Base-by-base conservation (phyloP, 2,797 vertebrate species). In the Peromyscus aztecus region DNA sequence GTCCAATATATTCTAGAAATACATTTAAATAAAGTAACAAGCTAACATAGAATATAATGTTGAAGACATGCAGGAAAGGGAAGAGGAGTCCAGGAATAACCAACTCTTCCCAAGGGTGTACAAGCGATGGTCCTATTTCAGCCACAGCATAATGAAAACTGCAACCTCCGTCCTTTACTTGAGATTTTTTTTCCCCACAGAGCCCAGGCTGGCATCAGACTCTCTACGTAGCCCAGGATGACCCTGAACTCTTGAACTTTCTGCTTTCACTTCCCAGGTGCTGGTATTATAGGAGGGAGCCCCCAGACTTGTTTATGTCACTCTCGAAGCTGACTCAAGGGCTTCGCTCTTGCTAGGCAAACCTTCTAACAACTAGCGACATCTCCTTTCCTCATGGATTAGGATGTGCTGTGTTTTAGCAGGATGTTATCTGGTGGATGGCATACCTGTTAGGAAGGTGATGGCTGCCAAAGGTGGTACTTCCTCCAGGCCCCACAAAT, bases 401-500 rank as follows among this genome's bases (percentile, higher is more conserved):
- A 34, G 77, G 23, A 61, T 19, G n/a, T 31, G 46, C 17, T 76
- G 13, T 2, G 31, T 75, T 93, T 86, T 75, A 37, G 12, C n/a
- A n/a, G 59, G 82, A 59, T 31, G 6, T 55, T 77, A 16, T 34
- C 84, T 59, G 94, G 91, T 69, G 94, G 88, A 29, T n/a, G 86
- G 98, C 98, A 95, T 98, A 99, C 99, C 99, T 99, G 96, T 99
- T 99, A 92, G 99, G 99, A 80, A 99, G 99, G 96, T 99, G 99
- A 97, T 99, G 99, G 97, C 99, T 99, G 97, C 99, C 99, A 21
- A 99, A 99, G 59, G 99, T 99, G 55, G 99, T 99, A 89, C 99
- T 99, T 95, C 99, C 99, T 65, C 99, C 99, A 73, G 99, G 99
- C 52, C 99, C 99, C 37, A 99, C 99, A 98, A 99, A 99, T 94